Conservation (phyloP, 2,797 vertebrate genomes). For the Novumbra hubbsi region DNA sequence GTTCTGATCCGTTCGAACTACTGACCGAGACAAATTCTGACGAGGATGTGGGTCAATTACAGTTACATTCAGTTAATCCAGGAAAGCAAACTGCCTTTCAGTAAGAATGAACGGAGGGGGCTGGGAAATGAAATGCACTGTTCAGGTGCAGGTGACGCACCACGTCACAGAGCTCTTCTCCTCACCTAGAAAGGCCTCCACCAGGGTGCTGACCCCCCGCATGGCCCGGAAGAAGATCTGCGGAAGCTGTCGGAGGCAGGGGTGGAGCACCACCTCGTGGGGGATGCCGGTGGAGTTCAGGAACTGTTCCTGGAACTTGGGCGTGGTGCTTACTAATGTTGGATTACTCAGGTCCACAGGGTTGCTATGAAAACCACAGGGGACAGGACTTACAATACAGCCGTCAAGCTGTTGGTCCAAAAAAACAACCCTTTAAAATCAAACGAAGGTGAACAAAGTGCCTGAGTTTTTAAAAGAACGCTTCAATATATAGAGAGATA, state of each 20-base stretch:
- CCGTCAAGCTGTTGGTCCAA: too few relatives aligned
- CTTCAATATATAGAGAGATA: too few relatives aligned
- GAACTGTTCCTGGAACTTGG: slow-evolving; percentile 97
- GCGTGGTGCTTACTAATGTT: slow-evolving; percentile 92
- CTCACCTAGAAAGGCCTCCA: slow-evolving; percentile 95
- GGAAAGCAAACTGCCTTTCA: background rate
- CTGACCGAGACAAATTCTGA: background rate
- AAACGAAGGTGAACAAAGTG: too few relatives aligned
- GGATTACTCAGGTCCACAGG: slow-evolving; percentile 97
- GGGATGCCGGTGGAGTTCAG: slow-evolving; percentile 89
- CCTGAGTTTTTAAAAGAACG: too few relatives aligned
- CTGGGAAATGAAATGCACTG: background rate
- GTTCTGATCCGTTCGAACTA: slow-evolving; percentile 38
- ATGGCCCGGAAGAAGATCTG: slow-evolving; percentile 98
- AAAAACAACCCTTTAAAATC: too few relatives aligned
- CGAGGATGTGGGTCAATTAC: background rate
- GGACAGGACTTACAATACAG: background rate
- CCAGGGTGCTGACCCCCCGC: slow-evolving; percentile 93
- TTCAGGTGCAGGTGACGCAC: background rate
- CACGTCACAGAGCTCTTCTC: background rate
- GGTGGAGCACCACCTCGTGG: slow-evolving; percentile 91
- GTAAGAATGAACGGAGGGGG: background rate
- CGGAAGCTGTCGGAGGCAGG: slow-evolving; percentile 94
- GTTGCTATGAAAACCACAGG: slow-evolving; percentile 75
- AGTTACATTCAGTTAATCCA: background rate